Base-by-base conservation (phyloP, 2,113 vertebrate genomes). In the Protobothrops flavoviridis region DNA sequence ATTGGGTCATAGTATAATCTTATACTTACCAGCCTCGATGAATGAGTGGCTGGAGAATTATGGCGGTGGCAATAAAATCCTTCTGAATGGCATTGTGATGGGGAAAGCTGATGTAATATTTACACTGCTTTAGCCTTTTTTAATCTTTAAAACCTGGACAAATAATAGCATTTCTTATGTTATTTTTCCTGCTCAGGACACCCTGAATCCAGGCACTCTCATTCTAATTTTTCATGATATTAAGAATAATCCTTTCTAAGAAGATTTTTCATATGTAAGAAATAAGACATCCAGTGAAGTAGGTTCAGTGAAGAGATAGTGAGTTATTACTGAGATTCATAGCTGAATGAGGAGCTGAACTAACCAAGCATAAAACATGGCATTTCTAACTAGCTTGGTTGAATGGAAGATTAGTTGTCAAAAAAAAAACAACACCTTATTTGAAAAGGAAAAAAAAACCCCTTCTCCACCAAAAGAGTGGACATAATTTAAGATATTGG, bases 231-330 rank as follows among this genome's bases (percentile, higher is more conserved):
- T 90, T 24, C 53, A 85, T 90, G 11, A 33, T 59, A 85, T 85
- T 85, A 90, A 57, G 55, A 93, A 85, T 33, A 90, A 90, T 85
- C 81, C n/a, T 89, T 93, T 81, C 69, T n/a, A 90, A 85, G 11
- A 20, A 59, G 24, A 17, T 33, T 93, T 90, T 93, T 29, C 33
- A 23, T 61, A 5, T 59, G 43, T 33, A n/a, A 26, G 81, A 88
- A 59, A 29, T 89, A 89, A 85, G 21, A 43, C 50, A 48, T 20
- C 69, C 55, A 59, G 33, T 33, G 43, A 93, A 20, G 29, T 90
- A 90, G 69, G 45, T 89, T 90, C 85, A 90, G 29, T n/a, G 89
- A 57, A 39, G 24, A 90, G 53, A 90, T 85, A 90, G 90, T 93
- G 69, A 39, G 43, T 93, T 90, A 21, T 90, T 43, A 10, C 20